Base-by-base conservation (phyloP, 2,888 invertebrate species). In the Ornithoptera alexandrae region DNA sequence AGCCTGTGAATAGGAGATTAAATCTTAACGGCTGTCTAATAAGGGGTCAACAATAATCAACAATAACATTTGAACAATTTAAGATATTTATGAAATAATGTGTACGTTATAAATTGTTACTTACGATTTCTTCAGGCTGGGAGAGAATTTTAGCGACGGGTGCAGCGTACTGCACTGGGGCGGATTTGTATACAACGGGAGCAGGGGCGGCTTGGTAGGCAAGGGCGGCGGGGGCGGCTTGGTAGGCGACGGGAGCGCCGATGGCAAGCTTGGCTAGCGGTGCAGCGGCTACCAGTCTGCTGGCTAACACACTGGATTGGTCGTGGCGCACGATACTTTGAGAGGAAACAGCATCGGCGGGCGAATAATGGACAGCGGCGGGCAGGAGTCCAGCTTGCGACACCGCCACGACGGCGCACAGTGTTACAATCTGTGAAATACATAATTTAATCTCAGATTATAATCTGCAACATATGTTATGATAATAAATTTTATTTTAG, bases 321-420 rank as follows among this genome's bases (percentile, higher is more conserved):
- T 85, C 86, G 74, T 83, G 84, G 68, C 87, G 83, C 46, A 86
- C 80, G 74, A 86, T 84, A 77, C 79, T 86, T 72, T 86, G 85
- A 6, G 86, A 86, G 60, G 87, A 87, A n/a, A 86, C 84, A 5
- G 84, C 84, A 2, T 79, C 77, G 18, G 84, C 84, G 7, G 81
- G 74, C 18, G 83, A 84, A 77, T 85, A 83, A 74, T 88, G 86
- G 82, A 68, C 93, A 70, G 73, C 89, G 71, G 73, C 89, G 17
- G 83, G 74, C 72, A 84, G n/a, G 81, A 76, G 74, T 79, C 84
- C 62, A 74, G 84, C 74, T 77, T 81, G 69, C 71, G 78, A 74
- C 53, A 76, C 76, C 20, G 82, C 81, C 74, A 81, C 78, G 30
- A 82, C 71, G 60, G 81, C 81, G 71, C 79, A 83, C 22, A 84